A percentile compares a stretch with the other conserved stretches of the same genome.
phyloP scores from a whole-genome alignment of 2,113 vertebrate genomes.

The Petaurus breviceps region DNA sequence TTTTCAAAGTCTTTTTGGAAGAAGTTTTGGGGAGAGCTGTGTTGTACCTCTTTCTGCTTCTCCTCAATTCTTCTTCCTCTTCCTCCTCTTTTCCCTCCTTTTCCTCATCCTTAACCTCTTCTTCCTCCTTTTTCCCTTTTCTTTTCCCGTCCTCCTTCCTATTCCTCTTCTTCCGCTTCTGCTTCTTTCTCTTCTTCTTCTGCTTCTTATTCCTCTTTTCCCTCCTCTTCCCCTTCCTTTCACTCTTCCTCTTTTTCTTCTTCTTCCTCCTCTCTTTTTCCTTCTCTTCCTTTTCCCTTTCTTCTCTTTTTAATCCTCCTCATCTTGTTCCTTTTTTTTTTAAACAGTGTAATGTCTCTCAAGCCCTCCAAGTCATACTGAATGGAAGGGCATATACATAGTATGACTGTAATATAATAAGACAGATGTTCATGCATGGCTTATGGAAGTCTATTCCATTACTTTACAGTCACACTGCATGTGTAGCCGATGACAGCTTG shows the following conservation, averaged over 20 bases:
- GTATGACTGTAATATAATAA: background rate
- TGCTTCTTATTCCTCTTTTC: no score
- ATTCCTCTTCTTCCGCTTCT: background rate
- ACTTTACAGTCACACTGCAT: background rate
- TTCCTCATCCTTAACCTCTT: no score
- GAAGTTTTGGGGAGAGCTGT: background rate
- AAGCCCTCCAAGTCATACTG: background rate
- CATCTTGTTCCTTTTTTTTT: background rate
- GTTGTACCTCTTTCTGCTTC: background rate
- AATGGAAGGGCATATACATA: background rate
- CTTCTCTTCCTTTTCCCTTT: background rate
- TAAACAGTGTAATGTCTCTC: background rate
- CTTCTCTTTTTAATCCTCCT: background rate
- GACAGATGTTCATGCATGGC: background rate
- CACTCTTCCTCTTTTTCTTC: background rate
- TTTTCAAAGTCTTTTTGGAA: background rate
- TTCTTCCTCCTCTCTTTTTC: background rate
- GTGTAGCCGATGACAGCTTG: background rate
- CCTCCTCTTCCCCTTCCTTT: no score
- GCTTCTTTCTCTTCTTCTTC: no score
- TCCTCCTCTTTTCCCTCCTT: no score
- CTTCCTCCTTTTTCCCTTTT: no score
- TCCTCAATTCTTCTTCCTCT: background rate
- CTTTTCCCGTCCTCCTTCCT: background rate
- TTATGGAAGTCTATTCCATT: background rate